Evolutionary conservation across 92 coral and sea anemone genomes (phyloP), one percentile per base, ranked within the genome.

Genomic region (Galaxea fascicularis): DNA sequence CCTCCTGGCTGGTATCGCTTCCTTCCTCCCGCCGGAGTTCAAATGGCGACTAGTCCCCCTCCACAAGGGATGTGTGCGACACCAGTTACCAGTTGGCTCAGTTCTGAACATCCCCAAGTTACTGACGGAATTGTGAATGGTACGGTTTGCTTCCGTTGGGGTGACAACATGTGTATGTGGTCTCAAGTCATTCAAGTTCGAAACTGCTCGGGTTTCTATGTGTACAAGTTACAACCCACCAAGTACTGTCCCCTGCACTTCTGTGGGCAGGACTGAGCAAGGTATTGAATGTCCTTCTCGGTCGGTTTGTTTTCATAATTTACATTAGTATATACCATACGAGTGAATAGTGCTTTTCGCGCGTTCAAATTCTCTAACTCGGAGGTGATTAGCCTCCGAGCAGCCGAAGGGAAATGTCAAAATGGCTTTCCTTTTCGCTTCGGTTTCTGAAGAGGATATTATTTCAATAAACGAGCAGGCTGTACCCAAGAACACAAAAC

Each of bases 1-100:
- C 20, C n/a, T 15, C 28, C 20, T 62, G 71, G 21, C 0, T 85
- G 89, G 89, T 85, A 85, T 69, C 89, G 89, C 25, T 76, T 85
- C 73, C 14, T 10, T 14, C 28, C 41, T 18, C 82, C 58, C 27
- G 78, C 89, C 1, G 89, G 89, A 8, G 35, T 4, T 24, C 70
- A 44, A 69, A 85, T 85, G 83, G 83, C 89, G 39, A 25, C 77
- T 47, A 35, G 44, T 12, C 69, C 77, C 28, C 45, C 69, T 67
- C 30, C 63, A 14, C 10, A 58, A 0, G 71, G 63, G 16, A 54
- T 27, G 35, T 85, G 89, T 45, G 78, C 77, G 17, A 76, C 89
- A 10, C 20, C 52, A 16, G 46, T 65, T 41, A 59, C 89, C 4
- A 83, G 89, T 5, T 85, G 83, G 83, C 25, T 85, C 20, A 45